Percentiles rank a stretch among this genome's conserved stretches.
These are phyloP conservation scores for Odontocerum albicorne DNA, from an alignment of 2,888 invertebrate genomes.

Conservation along the genomic window DNA sequence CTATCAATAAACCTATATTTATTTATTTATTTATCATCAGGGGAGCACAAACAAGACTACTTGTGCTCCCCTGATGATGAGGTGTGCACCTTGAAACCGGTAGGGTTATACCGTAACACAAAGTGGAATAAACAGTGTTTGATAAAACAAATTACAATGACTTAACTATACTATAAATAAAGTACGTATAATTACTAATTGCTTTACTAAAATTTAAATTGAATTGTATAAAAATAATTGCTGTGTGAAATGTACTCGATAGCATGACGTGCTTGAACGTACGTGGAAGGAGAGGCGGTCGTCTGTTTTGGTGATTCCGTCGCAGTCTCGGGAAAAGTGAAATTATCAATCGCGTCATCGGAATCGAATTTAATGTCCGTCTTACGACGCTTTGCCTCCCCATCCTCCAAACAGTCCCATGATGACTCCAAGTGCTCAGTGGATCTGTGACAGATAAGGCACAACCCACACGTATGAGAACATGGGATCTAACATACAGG, in stretches of 20 bases:
- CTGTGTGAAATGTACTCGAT: slow-evolving; percentile 1
- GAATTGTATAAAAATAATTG: slow-evolving; percentile 16
- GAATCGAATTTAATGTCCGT: slow-evolving; percentile 71
- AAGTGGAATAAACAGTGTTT: no score
- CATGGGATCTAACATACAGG: no score
- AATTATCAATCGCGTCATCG: slow-evolving; percentile 70
- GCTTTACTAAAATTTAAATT: no score
- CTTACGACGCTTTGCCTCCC: slow-evolving; percentile 59
- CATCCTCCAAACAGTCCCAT: slow-evolving; percentile 34
- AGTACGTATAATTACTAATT: no score
- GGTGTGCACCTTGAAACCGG: no score
- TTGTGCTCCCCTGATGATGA: no score
- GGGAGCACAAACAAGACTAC: no score
- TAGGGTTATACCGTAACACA: no score
- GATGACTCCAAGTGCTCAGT: slow-evolving; percentile 55
- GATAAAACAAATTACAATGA: no score
- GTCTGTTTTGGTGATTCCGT: slow-evolving; percentile 40
- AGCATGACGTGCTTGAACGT: slow-evolving; percentile 35
- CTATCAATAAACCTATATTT: no score
- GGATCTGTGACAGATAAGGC: slow-evolving; percentile 46
- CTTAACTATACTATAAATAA: no score
- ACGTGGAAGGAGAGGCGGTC: slow-evolving; percentile 39
- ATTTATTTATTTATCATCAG: no score
- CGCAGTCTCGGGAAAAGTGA: slow-evolving; percentile 61
- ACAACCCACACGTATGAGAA: slow-evolving; percentile 35